A percentile compares a stretch with the other conserved stretches of the same genome.
phyloP scores from a whole-genome alignment of 2,113 vertebrate genomes.

The Brachyistius frenatus region DNA sequence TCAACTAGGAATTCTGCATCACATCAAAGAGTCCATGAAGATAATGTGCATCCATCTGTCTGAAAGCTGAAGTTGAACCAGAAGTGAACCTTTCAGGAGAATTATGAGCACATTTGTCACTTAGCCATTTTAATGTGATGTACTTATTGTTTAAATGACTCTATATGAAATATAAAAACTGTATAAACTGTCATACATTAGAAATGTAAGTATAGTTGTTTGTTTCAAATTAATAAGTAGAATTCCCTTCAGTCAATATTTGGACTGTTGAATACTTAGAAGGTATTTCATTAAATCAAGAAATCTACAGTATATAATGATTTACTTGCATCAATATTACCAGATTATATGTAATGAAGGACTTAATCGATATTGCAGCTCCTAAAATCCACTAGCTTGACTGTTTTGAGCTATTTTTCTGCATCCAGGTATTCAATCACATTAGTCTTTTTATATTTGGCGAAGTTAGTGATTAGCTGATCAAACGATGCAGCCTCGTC shows the following conservation, averaged over 20 bases:
- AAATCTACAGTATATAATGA: background rate
- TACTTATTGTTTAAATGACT: no score
- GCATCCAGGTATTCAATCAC: conserved; percentile 23
- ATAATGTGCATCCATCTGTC: no score
- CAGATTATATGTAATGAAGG: background rate
- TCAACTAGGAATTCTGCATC: background rate
- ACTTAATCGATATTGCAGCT: background rate
- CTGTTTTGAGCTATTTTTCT: conserved; percentile 5
- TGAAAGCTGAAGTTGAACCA: no score
- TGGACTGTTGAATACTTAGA: background rate
- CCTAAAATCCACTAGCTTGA: conserved; percentile 1
- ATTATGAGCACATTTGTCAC: no score
- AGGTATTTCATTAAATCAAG: background rate
- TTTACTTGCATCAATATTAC: background rate
- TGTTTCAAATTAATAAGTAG: no score
- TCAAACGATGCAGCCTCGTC: conserved; percentile 24
- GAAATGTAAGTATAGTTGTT: no score
- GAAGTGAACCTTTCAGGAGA: no score
- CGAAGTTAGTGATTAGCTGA: conserved; percentile 35
- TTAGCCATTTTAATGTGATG: no score
- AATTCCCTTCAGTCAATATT: no score
- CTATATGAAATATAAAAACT: no score
- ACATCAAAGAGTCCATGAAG: no score
- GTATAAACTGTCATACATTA: no score
- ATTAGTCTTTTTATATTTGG: conserved; percentile 14